Conservation (phyloP, 2,888 invertebrate species). For the Sinohyriopsis cumingii region DNA sequence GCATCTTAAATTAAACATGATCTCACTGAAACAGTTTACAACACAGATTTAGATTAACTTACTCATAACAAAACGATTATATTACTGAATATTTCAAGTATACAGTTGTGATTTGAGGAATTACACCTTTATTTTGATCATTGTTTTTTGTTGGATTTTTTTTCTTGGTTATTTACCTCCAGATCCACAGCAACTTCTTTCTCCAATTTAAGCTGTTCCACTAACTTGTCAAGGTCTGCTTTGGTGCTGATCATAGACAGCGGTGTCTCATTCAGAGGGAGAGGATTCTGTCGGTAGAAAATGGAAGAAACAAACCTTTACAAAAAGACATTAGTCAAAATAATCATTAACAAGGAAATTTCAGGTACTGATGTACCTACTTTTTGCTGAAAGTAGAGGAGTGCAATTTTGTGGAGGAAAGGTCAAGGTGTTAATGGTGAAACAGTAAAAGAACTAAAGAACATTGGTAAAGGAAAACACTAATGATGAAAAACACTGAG, state of each 20-base stretch:
- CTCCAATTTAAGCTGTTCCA: constrained; percentile 80
- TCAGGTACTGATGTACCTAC: too few species aligned
- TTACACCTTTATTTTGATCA: background rate
- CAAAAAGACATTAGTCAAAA: background rate
- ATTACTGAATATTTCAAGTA: background rate
- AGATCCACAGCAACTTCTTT: constrained; percentile 90
- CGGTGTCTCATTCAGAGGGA: constrained; percentile 78
- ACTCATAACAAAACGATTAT: background rate
- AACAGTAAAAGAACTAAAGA: too few species aligned
- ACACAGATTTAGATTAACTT: background rate
- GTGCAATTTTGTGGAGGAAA: too few species aligned
- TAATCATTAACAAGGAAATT: background rate
- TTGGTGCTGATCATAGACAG: constrained; percentile 81
- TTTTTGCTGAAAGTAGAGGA: too few species aligned
- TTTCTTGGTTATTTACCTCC: constrained; percentile 69
- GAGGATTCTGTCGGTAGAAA: constrained; percentile 70
- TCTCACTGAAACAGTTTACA: too few species aligned
- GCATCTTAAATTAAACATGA: too few species aligned
- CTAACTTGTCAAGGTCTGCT: constrained; percentile 78
- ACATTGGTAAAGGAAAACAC: too few species aligned
- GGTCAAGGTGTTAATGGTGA: too few species aligned
- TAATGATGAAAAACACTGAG: background rate
- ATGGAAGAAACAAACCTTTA: background rate
- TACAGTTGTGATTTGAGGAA: background rate
- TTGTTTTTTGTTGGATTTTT: background rate